Evolutionary conservation across 1,140 invertebrate genomes (phyloP).

Genomic region (Mesaphorura yosii): DNA sequence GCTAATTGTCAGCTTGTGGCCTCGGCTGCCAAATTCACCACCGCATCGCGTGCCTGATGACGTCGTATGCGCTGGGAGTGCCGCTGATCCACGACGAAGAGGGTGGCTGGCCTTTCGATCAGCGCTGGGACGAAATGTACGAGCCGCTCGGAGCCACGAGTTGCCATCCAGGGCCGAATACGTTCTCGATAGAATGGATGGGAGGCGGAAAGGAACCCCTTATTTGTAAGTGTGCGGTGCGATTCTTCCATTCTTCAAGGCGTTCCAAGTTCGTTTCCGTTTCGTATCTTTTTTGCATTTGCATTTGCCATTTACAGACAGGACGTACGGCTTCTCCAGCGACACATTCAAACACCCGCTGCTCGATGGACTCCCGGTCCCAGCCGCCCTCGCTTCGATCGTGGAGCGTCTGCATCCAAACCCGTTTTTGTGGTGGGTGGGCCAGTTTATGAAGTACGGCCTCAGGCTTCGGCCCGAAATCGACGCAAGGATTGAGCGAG

Average conservation of each 20-base stretch:
- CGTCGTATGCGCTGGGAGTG: conserved; percentile 6
- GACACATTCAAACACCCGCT: too few species aligned
- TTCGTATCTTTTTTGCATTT: too few species aligned
- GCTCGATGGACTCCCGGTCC: conserved; percentile 6
- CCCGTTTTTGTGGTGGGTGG: conserved; percentile 11
- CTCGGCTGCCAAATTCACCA: conserved; percentile 20
- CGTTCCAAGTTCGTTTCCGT: too few species aligned
- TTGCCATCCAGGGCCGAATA: background rate
- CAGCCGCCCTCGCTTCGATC: background rate
- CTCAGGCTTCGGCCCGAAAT: conserved; percentile 3
- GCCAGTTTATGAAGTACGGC: conserved; percentile 7
- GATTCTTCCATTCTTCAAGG: too few species aligned
- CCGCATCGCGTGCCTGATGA: conserved; percentile 4
- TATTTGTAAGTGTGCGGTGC: too few species aligned
- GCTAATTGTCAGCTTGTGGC: conserved; percentile 16
- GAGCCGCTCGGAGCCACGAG: conserved; percentile 3
- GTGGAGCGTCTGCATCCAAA: background rate
- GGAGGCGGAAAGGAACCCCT: too few species aligned
- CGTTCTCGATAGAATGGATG: too few species aligned
- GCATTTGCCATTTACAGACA: too few species aligned
- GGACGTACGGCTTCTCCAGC: too few species aligned
- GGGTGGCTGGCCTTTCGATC: conserved; percentile 6
- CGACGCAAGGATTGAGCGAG: conserved; percentile 1
- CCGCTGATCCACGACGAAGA: conserved; percentile 7
- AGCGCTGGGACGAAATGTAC: conserved; percentile 6